Evolutionary conservation across 1,140 invertebrate species (phyloP), one percentile per base, ranked within the genome.

Genomic region (Drosophila miranda): DNA sequence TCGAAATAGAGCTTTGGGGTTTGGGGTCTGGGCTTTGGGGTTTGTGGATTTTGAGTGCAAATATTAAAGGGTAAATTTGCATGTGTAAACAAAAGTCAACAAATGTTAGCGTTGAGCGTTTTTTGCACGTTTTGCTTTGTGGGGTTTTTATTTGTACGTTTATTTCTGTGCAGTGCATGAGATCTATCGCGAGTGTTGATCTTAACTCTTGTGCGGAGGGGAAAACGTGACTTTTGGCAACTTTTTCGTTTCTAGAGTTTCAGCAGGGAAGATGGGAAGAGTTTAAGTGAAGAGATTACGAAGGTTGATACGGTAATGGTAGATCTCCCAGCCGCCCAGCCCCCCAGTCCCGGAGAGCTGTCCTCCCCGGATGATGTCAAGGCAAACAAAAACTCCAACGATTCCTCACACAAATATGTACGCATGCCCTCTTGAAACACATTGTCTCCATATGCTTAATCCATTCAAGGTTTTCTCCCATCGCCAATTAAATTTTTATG

Each of bases 91-190:
- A 71, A 78, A 56, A 71, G 49, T 62, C 43, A 44, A 30, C 57
- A 68, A 76, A 84, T 86, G 81, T 84, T 84, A 76, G 72, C 34
- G 75, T 34, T 28, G 44, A 76, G 59, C 72, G 34, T 58, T 77
- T 79, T 75, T 79, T 74, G 70, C 71, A 74, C 71, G 60, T 72
- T 54, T 60, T 48, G 60, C 28, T 5, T 46, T 41, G 6, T 26
- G 1, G 13, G 26, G 14, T 9, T 9, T 21, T 55, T 55, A 28
- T 59, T 46, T 44, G 38, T 45, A 44, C 30, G 16, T 41, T 53
- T 52, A 44, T 63, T 60, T 67, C 50, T 63, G 55, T 62, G 23
- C 11, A n/a, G 55, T 62, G 23, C 11, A n/a, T 53, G 55, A 54
- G 50, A 49, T 68, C 62, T 68, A 67, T 67, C 62, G 64, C 62